Evolutionary conservation across 2,888 invertebrate species (phyloP).

Genomic region (Amiota mariae): DNA sequence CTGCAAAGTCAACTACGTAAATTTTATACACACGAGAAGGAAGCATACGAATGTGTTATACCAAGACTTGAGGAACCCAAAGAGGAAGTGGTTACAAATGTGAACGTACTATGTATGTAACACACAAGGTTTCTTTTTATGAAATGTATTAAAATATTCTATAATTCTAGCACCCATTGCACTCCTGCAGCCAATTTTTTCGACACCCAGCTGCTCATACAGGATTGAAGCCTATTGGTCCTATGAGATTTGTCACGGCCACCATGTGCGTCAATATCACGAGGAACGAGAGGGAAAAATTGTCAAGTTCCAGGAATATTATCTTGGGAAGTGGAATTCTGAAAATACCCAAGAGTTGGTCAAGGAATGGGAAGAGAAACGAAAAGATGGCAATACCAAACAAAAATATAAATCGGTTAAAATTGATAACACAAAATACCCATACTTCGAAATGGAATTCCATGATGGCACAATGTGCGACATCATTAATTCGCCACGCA

Average conservation of each 20-base stretch:
- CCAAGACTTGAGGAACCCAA: conserved; percentile 77
- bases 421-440: conserved; percentile 90
- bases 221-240: conserved; percentile 95
- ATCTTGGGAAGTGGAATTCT: conserved; percentile 84
- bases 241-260: conserved; percentile 96
- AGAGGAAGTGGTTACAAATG: conserved; percentile 68
- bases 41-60: conserved; percentile 87
- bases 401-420: conserved; percentile 78
- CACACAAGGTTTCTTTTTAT: background rate
- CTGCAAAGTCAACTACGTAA: conserved; percentile 56
- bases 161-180: conserved; percentile 79
- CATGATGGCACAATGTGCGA: conserved; percentile 94
- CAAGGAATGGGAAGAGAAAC: conserved; percentile 74
- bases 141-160: background rate
- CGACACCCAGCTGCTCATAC: conserved; percentile 87
- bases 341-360: conserved; percentile 78
- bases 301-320: conserved; percentile 88
- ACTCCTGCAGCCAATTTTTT: conserved; percentile 84
- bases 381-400: conserved; percentile 75
- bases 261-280: conserved; percentile 93
- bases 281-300: conserved; percentile 93
- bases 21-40: conserved; percentile 81
- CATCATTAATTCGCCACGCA: conserved; percentile 87
- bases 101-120: conserved; percentile 67
- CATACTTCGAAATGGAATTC: conserved; percentile 91